Evolutionary conservation across 2,888 invertebrate genomes (phyloP).

Genomic region (Eristalis pertinax): DNA sequence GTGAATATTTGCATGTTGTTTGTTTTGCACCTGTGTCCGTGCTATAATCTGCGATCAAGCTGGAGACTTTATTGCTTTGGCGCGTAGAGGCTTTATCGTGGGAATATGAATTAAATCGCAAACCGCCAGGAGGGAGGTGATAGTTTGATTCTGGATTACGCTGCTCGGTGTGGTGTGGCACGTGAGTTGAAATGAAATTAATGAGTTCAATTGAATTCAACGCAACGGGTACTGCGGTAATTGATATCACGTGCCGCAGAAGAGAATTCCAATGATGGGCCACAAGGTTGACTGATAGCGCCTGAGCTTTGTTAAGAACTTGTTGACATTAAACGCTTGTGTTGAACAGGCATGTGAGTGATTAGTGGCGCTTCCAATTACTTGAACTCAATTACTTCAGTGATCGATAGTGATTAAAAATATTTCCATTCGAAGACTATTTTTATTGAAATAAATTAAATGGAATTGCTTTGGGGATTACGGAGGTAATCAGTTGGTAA

Average conservation of each 20-base stretch:
- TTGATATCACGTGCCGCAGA: neutral
- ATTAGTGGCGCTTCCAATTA: neutral
- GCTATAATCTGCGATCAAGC: neutral
- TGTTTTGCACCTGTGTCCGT: neutral
- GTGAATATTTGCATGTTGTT: neutral
- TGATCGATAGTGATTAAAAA: neutral
- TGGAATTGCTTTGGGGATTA: neutral
- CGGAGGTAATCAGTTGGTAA: too few relatives aligned
- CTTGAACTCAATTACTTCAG: neutral
- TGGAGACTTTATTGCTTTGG: neutral
- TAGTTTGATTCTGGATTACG: neutral
- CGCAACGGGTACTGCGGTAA: neutral
- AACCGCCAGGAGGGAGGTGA: neutral
- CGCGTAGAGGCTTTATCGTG: neutral
- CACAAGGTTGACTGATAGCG: neutral
- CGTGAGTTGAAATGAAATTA: neutral
- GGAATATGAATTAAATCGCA: neutral
- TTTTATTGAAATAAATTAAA: neutral
- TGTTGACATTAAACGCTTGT: neutral
- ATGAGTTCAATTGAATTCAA: neutral
- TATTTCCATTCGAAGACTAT: neutral
- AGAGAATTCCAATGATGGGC: neutral
- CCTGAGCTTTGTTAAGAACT: neutral
- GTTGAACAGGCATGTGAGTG: neutral
- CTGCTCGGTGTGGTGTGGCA: neutral